Evolutionary conservation across 2,797 vertebrate genomes (phyloP).

Genomic region (Urosaurus nigricauda): DNA sequence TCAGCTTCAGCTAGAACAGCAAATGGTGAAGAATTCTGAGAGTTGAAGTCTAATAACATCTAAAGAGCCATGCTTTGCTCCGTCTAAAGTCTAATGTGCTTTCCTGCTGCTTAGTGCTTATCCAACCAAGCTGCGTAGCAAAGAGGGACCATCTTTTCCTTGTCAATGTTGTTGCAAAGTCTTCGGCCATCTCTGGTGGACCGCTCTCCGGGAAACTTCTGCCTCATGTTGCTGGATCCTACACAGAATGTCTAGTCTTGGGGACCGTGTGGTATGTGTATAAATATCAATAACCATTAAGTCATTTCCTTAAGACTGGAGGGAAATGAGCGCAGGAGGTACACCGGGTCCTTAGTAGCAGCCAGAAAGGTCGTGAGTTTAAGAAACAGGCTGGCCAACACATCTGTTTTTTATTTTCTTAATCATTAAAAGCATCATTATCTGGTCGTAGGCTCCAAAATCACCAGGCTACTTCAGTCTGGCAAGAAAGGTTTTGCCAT

Average conservation of each 20-base stretch:
- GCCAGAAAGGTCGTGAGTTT: conserved; percentile 66
- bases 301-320: conserved; percentile 76
- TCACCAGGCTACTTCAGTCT: neutral
- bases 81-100: neutral
- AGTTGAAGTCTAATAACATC: neutral
- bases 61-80: too few relatives aligned
- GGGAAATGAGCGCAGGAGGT: conserved; percentile 72
- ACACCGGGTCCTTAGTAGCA: conserved; percentile 59
- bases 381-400: conserved; percentile 39
- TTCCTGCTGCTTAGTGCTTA: neutral
- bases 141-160: neutral
- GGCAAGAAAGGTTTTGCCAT: neutral
- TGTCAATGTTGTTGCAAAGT: conserved; percentile 25
- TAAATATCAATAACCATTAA: conserved; percentile 78
- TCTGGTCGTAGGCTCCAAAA: accelerated
- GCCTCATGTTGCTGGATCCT: conserved; percentile 75
- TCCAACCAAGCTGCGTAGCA: neutral
- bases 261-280: conserved; percentile 73
- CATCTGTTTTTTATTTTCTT: conserved; percentile 42
- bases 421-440: conserved; percentile 38
- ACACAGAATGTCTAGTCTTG: conserved; percentile 81
- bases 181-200: conserved; percentile 66
- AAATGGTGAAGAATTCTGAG: neutral
- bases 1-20: neutral
- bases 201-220: conserved; percentile 81